Percentiles rank a stretch among this genome's conserved stretches.
These are phyloP conservation scores for Salvelinus namaycush DNA, from an alignment of 2,113 vertebrate species.

Conservation along the genomic window DNA sequence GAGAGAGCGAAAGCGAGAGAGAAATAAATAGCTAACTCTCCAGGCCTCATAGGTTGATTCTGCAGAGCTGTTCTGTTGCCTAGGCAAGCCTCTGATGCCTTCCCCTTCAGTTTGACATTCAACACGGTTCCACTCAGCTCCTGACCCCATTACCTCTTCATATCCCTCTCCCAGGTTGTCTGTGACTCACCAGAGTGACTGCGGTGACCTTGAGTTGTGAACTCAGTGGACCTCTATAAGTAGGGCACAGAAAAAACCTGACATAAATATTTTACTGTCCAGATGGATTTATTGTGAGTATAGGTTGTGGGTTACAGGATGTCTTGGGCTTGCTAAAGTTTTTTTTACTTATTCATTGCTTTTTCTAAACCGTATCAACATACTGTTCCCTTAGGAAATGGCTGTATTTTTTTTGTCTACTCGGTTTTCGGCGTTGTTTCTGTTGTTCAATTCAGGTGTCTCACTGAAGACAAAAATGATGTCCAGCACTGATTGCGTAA, in stretches of 20 bases:
- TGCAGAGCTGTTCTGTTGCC: conserved; percentile 30
- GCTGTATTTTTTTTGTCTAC: neutral
- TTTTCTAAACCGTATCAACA: conserved; percentile 15
- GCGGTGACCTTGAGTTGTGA: conserved; percentile 47
- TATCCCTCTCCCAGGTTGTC: conserved; percentile 38
- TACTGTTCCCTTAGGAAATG: neutral
- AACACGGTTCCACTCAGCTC: conserved; percentile 39
- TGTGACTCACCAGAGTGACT: conserved; percentile 35
- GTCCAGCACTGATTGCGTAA: neutral
- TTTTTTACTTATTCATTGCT: neutral
- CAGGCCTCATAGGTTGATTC: conserved; percentile 23
- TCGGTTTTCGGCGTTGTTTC: neutral
- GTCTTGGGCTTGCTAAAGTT: neutral
- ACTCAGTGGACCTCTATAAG: conserved; percentile 36
- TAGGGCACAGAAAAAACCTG: conserved; percentile 28
- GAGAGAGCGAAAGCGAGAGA: neutral
- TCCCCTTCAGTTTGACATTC: conserved; percentile 67
- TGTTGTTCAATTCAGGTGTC: neutral
- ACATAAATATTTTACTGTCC: conserved; percentile 50
- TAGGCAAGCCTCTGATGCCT: conserved; percentile 35
- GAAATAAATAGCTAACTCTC: conserved; percentile 39
- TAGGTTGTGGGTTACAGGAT: neutral
- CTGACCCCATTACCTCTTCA: conserved; percentile 23
- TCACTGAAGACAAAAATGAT: neutral
- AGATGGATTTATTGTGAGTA: conserved; percentile 23